Base-by-base conservation (phyloP, 2,797 vertebrate genomes). In the Okamejei kenojei region DNA sequence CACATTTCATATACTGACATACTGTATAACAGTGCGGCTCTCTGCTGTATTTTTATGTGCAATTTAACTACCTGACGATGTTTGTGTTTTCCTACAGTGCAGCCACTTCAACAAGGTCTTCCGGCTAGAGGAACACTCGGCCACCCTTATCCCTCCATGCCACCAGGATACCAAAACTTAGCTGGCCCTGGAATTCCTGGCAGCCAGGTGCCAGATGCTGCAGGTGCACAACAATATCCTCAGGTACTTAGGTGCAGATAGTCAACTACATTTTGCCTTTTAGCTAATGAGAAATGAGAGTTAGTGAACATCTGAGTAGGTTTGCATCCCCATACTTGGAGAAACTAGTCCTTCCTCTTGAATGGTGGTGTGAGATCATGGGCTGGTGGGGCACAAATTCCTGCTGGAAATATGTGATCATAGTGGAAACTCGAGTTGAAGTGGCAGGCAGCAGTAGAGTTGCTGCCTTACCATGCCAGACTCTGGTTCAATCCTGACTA, bases 131-230 rank as follows among this genome's bases (percentile, higher is more conserved):
- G 71, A 23, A 45, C 90, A 54, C 90, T 97, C 95, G 97, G 97
- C 23, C 97, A 97, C 95, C 95, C 96, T 0, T 99, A 99, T 95
- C 98, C 98, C 29, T 95, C 97, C 71, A 96, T 99, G 79, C 98
- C 97, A 29, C 98, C 97, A 6, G 98, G 97, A 94, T 99, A 99
- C 95, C 98, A 98, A 95, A 98, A 97, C 94, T 94, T 95, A 93
- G 15, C 96, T 0, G 82, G 95, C 0, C 94, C 97, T 2, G 95
- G 94, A 93, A 93, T 95, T 79, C 86, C 97, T 32, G 95, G 96
- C 93, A 94, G 97, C 94, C 97, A 97, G 77, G 94, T 97, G 96
- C 97, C 96, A 94, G 98, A 97, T 93, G 95, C 96, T 93, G 96
- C 96, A 94, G 96, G 96, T 94, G 95, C 97, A 93, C 97, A 97